Conservation (phyloP, 2,888 invertebrate species). For the Andrena dorsata region DNA sequence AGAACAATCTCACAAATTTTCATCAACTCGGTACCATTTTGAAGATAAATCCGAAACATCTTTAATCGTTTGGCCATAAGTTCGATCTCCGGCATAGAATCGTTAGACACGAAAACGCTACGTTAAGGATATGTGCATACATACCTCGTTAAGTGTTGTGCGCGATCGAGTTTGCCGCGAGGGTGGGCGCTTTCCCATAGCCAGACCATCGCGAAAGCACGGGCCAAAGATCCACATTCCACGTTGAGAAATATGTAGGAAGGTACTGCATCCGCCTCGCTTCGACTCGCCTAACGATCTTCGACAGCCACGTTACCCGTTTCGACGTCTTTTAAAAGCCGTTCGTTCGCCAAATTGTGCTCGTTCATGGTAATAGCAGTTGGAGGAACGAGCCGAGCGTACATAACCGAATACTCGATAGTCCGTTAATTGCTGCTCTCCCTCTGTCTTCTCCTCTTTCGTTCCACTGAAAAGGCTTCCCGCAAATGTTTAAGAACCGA, state of each 20-base stretch:
- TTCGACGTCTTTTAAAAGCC: slow-evolving; percentile 19
- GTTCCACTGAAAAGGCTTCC: not conserved
- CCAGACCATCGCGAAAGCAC: not conserved
- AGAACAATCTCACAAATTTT: too few relatives aligned
- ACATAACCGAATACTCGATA: slow-evolving; percentile 60
- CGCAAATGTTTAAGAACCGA: not conserved
- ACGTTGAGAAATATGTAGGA: slow-evolving; percentile 3
- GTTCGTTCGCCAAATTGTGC: slow-evolving; percentile 7
- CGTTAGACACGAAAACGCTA: slow-evolving; percentile 22
- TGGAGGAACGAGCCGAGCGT: slow-evolving; percentile 21
- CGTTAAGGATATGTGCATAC: slow-evolving; percentile 57
- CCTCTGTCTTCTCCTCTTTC: slow-evolving; percentile 18
- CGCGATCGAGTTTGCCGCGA: slow-evolving; percentile 57
- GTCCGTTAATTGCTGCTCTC: slow-evolving; percentile 63
- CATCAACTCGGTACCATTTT: too few relatives aligned
- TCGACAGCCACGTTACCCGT: slow-evolving; percentile 16
- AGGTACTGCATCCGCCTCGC: slow-evolving; percentile 25
- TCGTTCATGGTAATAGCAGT: slow-evolving; percentile 33
- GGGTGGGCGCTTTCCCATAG: slow-evolving; percentile 35
- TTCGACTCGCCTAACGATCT: slow-evolving; percentile 43
- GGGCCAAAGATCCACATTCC: not conserved
- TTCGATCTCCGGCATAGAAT: too few relatives aligned
- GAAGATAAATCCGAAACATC: too few relatives aligned
- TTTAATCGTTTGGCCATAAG: too few relatives aligned
- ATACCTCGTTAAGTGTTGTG: slow-evolving; percentile 62